A percentile compares a stretch with the other conserved stretches of the same genome.
phyloP scores from a whole-genome alignment of 2,113 vertebrate genomes.

The Zosterops lateralis region DNA sequence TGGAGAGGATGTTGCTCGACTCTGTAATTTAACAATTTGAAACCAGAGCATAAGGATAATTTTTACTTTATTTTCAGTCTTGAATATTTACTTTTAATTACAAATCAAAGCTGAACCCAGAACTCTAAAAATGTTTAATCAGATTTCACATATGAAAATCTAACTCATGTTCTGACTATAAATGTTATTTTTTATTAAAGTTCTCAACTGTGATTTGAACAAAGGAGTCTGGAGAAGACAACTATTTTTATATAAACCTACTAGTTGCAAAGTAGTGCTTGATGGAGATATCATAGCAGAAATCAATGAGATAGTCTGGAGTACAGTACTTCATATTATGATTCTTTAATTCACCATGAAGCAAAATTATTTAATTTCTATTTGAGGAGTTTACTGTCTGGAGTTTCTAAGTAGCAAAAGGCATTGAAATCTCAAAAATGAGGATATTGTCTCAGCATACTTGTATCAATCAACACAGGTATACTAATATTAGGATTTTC shows the following conservation, averaged over 20 bases:
- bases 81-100: not conserved
- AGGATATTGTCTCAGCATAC: not conserved
- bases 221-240: not conserved
- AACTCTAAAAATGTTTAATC: not conserved
- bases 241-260: not conserved
- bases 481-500: not conserved
- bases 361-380: not conserved
- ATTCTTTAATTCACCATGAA: not conserved
- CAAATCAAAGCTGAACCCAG: not conserved
- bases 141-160: not conserved
- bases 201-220: not conserved
- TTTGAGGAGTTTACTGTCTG: not conserved
- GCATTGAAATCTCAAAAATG: not conserved
- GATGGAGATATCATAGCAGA: not conserved
- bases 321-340: not conserved
- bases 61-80: not conserved
- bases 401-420: not conserved
- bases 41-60: not conserved
- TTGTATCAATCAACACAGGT: accelerated
- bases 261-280: not conserved
- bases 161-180: not conserved
- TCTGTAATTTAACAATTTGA: not conserved
- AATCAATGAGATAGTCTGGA: not conserved
- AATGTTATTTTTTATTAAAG: not conserved
- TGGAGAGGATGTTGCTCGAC: not conserved